These are phyloP conservation scores for Phenacoccus solenopsis DNA, from an alignment of 1,140 invertebrate genomes.

Conservation along the genomic window DNA sequence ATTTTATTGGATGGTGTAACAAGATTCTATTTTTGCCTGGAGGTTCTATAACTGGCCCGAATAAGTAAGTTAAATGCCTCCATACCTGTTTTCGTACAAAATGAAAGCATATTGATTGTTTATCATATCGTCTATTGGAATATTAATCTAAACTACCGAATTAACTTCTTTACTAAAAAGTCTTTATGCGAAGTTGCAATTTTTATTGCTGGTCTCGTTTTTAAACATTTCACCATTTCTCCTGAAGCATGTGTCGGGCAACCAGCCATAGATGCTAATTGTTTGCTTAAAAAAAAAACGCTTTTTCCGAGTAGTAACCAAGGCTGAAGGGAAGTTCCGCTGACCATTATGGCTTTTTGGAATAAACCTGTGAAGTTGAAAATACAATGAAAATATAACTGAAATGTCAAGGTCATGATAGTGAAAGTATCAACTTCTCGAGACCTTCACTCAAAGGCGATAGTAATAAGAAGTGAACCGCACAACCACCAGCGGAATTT, in stretches of 20 bases:
- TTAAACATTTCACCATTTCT: constrained; percentile 55
- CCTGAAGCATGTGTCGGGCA: constrained; percentile 43
- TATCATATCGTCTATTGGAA: no score
- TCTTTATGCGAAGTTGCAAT: neutral
- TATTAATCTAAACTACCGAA: no score
- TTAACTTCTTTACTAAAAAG: neutral
- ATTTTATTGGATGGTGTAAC: neutral
- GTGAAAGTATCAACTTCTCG: neutral
- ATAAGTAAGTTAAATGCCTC: neutral
- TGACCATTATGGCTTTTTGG: neutral
- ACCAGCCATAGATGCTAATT: constrained; percentile 33
- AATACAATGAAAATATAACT: no score
- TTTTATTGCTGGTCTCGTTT: constrained; percentile 38
- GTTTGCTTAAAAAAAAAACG: neutral
- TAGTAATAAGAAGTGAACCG: constrained; percentile 43
- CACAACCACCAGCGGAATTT: constrained; percentile 49
- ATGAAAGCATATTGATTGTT: no score
- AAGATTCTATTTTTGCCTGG: neutral
- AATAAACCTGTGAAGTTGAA: neutral
- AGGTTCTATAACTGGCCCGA: neutral
- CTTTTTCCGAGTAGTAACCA: neutral
- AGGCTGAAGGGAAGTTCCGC: neutral
- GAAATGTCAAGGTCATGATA: neutral
- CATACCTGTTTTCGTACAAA: neutral
- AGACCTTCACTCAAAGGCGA: constrained; percentile 46